A percentile compares a stretch with the other conserved stretches of the same genome.
Conservation (phyloP, 2,888 invertebrate genomes). For the Oligia fasciuncula region DNA sequence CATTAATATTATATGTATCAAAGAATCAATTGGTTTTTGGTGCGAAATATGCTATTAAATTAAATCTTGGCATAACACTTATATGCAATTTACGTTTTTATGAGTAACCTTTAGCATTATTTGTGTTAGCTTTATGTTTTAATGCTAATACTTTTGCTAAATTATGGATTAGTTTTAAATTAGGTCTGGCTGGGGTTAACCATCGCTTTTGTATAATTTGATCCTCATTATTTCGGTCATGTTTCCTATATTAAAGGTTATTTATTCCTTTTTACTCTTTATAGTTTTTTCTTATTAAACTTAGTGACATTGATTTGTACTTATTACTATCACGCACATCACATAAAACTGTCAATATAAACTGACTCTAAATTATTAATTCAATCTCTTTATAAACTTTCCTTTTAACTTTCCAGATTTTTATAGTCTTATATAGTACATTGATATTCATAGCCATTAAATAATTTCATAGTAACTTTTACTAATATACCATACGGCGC, state of each 20-base stretch:
- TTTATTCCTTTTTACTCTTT: slow-evolving; percentile 22
- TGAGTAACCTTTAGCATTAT: slow-evolving; percentile 63
- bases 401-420: slow-evolving; percentile 64
- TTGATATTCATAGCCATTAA: slow-evolving; percentile 67
- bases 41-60: slow-evolving; percentile 67
- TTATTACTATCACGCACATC: slow-evolving; percentile 59
- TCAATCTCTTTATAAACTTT: slow-evolving; percentile 68
- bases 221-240: slow-evolving; percentile 22
- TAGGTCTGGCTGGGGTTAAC: slow-evolving; percentile 15
- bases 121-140: slow-evolving; percentile 60
- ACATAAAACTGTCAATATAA: slow-evolving; percentile 66
- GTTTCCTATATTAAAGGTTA: not conserved
- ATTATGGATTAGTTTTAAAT: slow-evolving; percentile 40
- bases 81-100: slow-evolving; percentile 62
- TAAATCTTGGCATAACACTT: slow-evolving; percentile 45
- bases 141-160: slow-evolving; percentile 41
- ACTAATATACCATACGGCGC: slow-evolving; percentile 49
- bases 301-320: slow-evolving; percentile 63
- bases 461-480: slow-evolving; percentile 61
- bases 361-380: slow-evolving; percentile 58
- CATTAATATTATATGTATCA: slow-evolving; percentile 71
- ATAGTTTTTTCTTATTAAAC: slow-evolving; percentile 23
- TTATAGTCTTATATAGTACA: slow-evolving; percentile 64
- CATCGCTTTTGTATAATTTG: not conserved
- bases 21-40: slow-evolving; percentile 68